Conservation (phyloP, 2,113 vertebrate species). For the Tetrao urogallus region DNA sequence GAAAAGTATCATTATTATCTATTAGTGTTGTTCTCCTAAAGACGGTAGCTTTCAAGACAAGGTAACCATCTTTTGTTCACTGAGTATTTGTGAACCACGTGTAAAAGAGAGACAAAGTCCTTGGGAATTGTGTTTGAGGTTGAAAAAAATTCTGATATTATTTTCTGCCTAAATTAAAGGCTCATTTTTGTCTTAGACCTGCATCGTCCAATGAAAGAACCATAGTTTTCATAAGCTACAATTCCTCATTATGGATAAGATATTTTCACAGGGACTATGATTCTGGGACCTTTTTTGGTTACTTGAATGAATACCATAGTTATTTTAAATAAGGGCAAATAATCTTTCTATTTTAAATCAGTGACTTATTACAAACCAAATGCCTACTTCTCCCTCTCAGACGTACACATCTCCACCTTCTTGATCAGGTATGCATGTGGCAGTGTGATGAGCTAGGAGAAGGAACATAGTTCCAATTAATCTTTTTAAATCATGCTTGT, state of each 20-base stretch:
- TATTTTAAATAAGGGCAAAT: background rate
- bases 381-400: background rate
- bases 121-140: background rate
- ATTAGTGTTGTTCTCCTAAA: background rate
- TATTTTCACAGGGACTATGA: background rate
- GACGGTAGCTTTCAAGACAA: background rate
- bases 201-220: background rate
- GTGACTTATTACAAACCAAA: background rate
- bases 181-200: background rate
- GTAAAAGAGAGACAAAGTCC: background rate
- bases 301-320: background rate
- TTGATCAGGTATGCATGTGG: background rate
- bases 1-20: background rate
- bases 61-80: background rate
- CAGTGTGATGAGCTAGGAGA: background rate
- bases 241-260: background rate
- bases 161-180: background rate
- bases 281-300: background rate
- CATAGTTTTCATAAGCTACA: background rate
- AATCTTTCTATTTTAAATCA: background rate
- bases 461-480: background rate
- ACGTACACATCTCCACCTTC: background rate
- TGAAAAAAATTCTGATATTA: background rate
- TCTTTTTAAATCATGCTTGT: background rate
- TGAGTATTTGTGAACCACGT: background rate